Evolutionary conservation across 2,888 invertebrate genomes (phyloP), one percentile per base, ranked within the genome.

Genomic region (Slavum lentiscoides): DNA sequence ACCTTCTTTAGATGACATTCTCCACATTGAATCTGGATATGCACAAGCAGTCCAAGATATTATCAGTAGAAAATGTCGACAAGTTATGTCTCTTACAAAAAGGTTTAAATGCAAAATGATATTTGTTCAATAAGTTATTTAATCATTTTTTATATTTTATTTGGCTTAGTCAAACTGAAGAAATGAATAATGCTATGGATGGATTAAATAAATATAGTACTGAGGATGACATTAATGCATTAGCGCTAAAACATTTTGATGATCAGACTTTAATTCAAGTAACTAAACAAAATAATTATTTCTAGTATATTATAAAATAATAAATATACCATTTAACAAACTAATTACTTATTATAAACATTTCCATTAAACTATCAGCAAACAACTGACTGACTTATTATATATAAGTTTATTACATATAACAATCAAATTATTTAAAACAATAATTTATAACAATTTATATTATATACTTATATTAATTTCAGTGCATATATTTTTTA

Each of bases 151-250:
- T 55, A 4, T 17, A 55, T 19, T 17, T 55, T 19, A 13, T 75
- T 74, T 82, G 74, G 85, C 86, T 9, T 84, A 92, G 93, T 75
- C 95, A 96, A 88, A 92, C 92, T 62, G 90, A 92, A 84, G 97
- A 97, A 88, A 96, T 97, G 95, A 92, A 94, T 84, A 89, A 91
- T 62, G 94, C 94, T 75, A 91, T 97, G 67, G 92, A 93, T 83
- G 90, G 92, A 75, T 88, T 96, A 70, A 94, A 95, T 85, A 88
- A 90, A 62, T 91, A 91, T 9, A 92, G 92, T 66, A 94, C 94
- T 0, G 95, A 95, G 86, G 91, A 90, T 82, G 90, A 96, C 85
- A 95, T 97, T 75, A 97, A 96, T 86, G 90, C 91, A 83, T 88
- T 97, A 83, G 92, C 95, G 0, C 91, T 91, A 0, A 89, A 90